Evolutionary conservation across 2,797 vertebrate genomes (phyloP), one percentile per base, ranked within the genome.

Genomic region (Sternotherus odoratus): DNA sequence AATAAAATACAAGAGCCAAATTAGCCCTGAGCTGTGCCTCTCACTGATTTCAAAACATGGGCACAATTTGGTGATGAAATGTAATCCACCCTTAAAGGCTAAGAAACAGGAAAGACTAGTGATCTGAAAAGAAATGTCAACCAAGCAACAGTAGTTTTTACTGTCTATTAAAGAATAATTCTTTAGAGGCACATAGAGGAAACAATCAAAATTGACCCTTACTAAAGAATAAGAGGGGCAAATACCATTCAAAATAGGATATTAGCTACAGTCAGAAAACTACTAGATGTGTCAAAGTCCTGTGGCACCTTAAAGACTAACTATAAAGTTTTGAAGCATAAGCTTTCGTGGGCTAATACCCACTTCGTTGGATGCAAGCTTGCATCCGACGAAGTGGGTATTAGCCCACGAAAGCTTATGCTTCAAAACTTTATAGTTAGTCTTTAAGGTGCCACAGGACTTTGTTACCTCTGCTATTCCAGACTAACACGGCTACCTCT

Each of bases 1-100:
- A 39, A 69, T 23, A 36, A 36, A 69, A 69, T 69, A 69, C 63
- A 69, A 21, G 80, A 94, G 93, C 93, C 95, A 97, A 96, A 83
- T 39, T 85, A 56, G 48, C 28, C 49, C 88, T 85, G 79, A 48
- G 60, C 92, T 88, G 49, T 91, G 66, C 69, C 85, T 90, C 86
- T 82, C 91, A 24, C 30, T 79, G 19, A 91, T 89, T 95, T 93
- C 79, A 88, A 79, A 92, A 69, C 85, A 75, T 89, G 89, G 92
- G 94, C 95, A 95, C 93, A 92, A 86, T 88, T 33, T 91, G 24
- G 33, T 48, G 85, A 49, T 79, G 48, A 79, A 79, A 56, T 39
- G 19, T 39, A 36, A 21, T 66, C 33, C 10, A 17, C 8, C 8
- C 33, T 66, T 66, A 66, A n/a, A 69, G n/a, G n/a, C 30, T 49